phyloP scores from a whole-genome alignment of 2,888 invertebrate genomes.

The Deilephila elpenor region DNA sequence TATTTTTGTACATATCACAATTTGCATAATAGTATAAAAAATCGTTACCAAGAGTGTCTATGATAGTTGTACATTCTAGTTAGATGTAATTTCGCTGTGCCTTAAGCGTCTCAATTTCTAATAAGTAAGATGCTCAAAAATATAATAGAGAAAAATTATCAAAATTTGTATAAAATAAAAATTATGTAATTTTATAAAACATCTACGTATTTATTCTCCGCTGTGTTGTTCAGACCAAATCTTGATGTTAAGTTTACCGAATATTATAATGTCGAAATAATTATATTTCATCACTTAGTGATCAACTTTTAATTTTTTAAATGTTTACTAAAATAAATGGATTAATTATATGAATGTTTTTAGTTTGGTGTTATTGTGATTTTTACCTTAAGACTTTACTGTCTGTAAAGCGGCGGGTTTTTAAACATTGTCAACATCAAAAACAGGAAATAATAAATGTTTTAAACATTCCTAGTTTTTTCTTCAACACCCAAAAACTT shows the following conservation, averaged over 20 bases:
- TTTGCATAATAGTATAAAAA: constrained; percentile 65
- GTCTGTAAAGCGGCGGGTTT: constrained; percentile 59
- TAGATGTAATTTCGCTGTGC: constrained; percentile 82
- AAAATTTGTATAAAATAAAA: constrained; percentile 69
- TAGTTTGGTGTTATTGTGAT: constrained; percentile 53
- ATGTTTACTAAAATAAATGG: constrained; percentile 35
- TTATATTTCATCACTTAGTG: constrained; percentile 38
- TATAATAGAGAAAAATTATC: constrained; percentile 62
- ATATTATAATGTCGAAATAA: constrained; percentile 39
- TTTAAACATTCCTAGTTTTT: constrained; percentile 59
- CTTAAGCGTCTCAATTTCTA: constrained; percentile 84
- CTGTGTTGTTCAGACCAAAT: constrained; percentile 60
- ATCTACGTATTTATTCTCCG: constrained; percentile 64
- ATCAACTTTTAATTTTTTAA: constrained; percentile 32
- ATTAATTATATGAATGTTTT: constrained; percentile 42
- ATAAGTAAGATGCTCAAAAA: constrained; percentile 68
- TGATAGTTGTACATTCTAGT: constrained; percentile 66
- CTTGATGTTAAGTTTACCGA: constrained; percentile 45
- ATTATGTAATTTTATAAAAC: constrained; percentile 71
- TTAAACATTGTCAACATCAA: constrained; percentile 61
- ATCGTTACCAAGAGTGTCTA: constrained; percentile 82
- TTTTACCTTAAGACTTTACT: constrained; percentile 55
- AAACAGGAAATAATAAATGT: constrained; percentile 75
- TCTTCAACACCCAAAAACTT: background rate
- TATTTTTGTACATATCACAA: constrained; percentile 85